These are phyloP conservation scores for Drosophila lowei DNA, from an alignment of 1,140 invertebrate species.

Conservation along the genomic window DNA sequence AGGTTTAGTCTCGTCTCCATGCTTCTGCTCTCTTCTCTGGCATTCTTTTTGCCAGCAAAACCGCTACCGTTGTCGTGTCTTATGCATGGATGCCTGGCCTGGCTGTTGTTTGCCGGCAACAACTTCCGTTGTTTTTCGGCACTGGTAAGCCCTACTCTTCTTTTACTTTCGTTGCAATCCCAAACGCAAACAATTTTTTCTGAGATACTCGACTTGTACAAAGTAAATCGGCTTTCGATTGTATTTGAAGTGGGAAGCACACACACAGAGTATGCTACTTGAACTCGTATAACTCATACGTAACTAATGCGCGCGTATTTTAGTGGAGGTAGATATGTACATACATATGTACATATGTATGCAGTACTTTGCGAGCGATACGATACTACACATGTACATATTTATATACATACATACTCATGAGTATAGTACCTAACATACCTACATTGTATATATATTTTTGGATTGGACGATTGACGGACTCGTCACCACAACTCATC, in stretches of 20 bases:
- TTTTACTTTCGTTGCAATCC: conserved; percentile 39
- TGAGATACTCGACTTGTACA: conserved; percentile 58
- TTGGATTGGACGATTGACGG: no score
- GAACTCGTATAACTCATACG: conserved; percentile 25
- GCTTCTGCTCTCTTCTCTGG: not conserved
- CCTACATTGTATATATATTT: no score
- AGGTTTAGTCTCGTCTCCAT: conserved; percentile 9
- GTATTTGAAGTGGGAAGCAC: conserved; percentile 50
- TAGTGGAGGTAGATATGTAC: no score
- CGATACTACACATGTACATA: no score
- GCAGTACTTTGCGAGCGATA: no score
- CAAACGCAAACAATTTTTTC: conserved; percentile 67
- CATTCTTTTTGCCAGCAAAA: conserved; percentile 27
- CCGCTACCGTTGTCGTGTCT: conserved; percentile 42
- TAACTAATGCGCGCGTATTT: conserved; percentile 35
- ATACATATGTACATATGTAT: no score
- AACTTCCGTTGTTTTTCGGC: conserved; percentile 61
- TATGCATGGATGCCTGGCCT: conserved; percentile 38
- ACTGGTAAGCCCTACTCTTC: conserved; percentile 38
- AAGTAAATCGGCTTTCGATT: conserved; percentile 73
- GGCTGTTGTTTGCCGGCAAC: conserved; percentile 50
- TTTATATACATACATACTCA: no score
- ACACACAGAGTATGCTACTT: conserved; percentile 25
- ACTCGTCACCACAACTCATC: no score
- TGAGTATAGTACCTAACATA: no score